Base-by-base conservation (phyloP, 1,140 invertebrate genomes). In the Drusus annulatus region DNA sequence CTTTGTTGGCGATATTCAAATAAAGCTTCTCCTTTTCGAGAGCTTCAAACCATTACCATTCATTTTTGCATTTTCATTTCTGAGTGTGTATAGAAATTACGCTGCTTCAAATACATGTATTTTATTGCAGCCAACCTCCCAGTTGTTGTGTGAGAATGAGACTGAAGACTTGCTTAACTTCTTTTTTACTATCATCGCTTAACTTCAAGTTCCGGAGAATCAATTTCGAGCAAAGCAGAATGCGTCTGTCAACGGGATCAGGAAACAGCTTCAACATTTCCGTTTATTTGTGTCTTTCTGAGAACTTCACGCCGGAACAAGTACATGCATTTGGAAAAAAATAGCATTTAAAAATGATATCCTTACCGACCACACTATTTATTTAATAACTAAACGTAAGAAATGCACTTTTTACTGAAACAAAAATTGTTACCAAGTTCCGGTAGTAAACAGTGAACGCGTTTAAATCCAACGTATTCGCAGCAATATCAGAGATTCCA, bases 151-250 rank as follows among this genome's bases (percentile, higher is more conserved):
- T 8, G 36, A 45, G 36, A 45, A 45, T 45, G 36, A 45, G 2
- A 25, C 25, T 31, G 28, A 10, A 65, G n/a, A 65, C 62, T 65
- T 65, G 62, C 15, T 65, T n/a, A 31, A 65, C 62, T 10, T 65
- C 62, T 65, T 65, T 65, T 65, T 65, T 31, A 1, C 28, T 31
- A 31, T 31, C 62, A 65, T 7, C 4, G 25, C 25, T 65, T 3
- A 65, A 65, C 62, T 65, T 25, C 62, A 65, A 65, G 62, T 5
- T 13, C 17, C 25, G 36, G 10, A 45, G 36, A 56, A 21, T 56
- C 13, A 21, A 56, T 56, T 21, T n/a, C 36, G 36, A 45, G 36
- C n/a, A 56, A 56, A 56, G 16, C 21, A 19, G 54, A 56, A 56
- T 21, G 54, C 54, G 54, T 21, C n/a, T 56, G 54, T 56, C 8